Base-by-base conservation (phyloP, 1,140 invertebrate genomes). In the Radopholus similis region DNA sequence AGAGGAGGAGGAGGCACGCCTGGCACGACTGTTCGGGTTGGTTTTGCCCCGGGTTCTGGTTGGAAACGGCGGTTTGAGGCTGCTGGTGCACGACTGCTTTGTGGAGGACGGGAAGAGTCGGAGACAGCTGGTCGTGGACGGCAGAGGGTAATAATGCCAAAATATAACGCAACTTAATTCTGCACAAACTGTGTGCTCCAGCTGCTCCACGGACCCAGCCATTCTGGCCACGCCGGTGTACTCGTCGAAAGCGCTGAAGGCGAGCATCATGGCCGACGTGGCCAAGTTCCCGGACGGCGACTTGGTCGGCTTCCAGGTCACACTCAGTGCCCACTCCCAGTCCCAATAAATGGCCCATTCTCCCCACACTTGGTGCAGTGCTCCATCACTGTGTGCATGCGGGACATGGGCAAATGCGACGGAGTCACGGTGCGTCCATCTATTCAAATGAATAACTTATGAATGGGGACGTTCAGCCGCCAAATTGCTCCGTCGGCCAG, bases 201-300 rank as follows among this genome's bases (percentile, higher is more conserved):
- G 67, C 34, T 73, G 57, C 63, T 73, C 60, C 30, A 40, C 21
- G 44, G 58, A 72, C 28, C 54, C 4, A 53, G 60, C 60, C 37
- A 73, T 73, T 26, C 37, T 72, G n/a, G 64, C 59, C 21, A 72
- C 70, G 6, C 70, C 70, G 4, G 53, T 28, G 0, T 72, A 72
- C 64, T 57, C 67, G 15, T 21, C n/a, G 26, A 56, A 71, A 26
- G 44, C 51, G 38, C 58, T 72, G 13, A 53, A 28, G 8, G 70
- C 70, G 13, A 44, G 40, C 38, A 56, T 67, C 15, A 23, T 56
- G 32, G 54, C 70, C 2, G 37, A 49, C 49, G 62, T 72, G 44
- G 67, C 67, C 28, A 72, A 72, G n/a, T 72, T 72, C 26, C 70
- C 70, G 9, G 70, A 72, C 47, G 26, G 66, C n/a, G 67, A 71